Percentiles rank a stretch among this genome's conserved stretches.
phyloP scores from a whole-genome alignment of 1,140 invertebrate genomes.

The Melanaphis sacchari region DNA sequence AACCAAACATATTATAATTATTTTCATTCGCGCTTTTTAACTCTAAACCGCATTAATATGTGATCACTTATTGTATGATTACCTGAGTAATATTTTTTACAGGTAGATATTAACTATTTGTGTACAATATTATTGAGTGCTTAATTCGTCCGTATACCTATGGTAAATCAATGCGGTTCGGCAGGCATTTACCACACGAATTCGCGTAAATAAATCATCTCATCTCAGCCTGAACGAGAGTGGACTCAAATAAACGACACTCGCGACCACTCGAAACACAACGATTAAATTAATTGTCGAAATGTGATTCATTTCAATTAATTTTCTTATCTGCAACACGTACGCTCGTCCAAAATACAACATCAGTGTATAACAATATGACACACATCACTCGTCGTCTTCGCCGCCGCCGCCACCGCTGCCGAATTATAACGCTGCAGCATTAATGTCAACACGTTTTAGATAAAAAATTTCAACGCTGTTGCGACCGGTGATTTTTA shows the following conservation, averaged over 20 bases:
- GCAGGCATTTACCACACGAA: background rate
- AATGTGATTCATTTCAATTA: background rate
- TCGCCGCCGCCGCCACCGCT: no score
- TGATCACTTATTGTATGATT: no score
- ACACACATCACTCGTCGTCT: no score
- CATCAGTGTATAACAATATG: no score
- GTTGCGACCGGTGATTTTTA: background rate
- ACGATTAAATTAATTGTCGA: background rate
- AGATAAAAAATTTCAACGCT: background rate
- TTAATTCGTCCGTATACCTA: no score
- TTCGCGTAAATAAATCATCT: background rate
- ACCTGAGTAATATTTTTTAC: no score
- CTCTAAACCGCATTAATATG: no score
- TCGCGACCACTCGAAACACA: no score
- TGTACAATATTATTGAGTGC: background rate
- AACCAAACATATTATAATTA: no score
- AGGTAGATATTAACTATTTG: background rate
- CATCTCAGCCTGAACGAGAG: background rate
- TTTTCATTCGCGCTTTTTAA: no score
- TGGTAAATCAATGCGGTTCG: background rate
- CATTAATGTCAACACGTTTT: background rate
- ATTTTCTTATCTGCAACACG: background rate
- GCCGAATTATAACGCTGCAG: background rate
- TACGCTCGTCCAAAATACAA: no score
- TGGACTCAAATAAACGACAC: background rate